Evolutionary conservation across 2,113 vertebrate genomes (phyloP).

Genomic region (Hipposideros armiger): DNA sequence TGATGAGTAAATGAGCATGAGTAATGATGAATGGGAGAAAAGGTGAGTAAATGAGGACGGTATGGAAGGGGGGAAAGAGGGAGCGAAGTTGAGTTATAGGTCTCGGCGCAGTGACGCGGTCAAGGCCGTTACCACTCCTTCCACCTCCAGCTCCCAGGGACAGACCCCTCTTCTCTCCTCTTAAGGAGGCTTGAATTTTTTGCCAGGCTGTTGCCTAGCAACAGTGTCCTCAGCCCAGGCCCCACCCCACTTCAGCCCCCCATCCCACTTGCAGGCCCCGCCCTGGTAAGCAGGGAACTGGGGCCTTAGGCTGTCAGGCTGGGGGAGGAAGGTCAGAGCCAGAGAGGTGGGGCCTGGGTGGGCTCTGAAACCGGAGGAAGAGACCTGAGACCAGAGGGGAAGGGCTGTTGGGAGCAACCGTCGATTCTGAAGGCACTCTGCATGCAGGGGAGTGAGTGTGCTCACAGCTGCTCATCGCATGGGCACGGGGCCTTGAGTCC

Average conservation of each 20-base stretch:
- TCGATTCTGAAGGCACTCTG: not conserved
- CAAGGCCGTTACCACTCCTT: rapidly evolving
- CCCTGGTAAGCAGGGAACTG: not conserved
- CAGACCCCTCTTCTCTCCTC: not conserved
- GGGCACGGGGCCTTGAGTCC: not conserved
- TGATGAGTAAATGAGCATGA: not conserved
- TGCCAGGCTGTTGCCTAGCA: slow-evolving; percentile 62
- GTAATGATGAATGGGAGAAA: not conserved
- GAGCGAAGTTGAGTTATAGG: not conserved
- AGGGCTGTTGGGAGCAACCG: not conserved
- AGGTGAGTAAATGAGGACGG: not conserved
- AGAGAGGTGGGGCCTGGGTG: not conserved
- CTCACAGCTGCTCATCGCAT: not conserved
- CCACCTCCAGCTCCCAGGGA: not conserved
- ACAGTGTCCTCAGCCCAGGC: not conserved
- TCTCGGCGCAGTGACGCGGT: not conserved
- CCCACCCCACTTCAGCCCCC: not conserved
- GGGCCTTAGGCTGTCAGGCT: not conserved
- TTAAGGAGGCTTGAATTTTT: slow-evolving; percentile 22
- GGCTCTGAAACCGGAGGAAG: not conserved
- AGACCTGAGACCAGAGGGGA: rapidly evolving
- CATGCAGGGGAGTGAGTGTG: not conserved
- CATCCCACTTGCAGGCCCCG: too few relatives aligned
- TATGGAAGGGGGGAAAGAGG: not conserved
- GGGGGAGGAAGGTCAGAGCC: not conserved